These are phyloP conservation scores for Clarias macrocephalus DNA, from an alignment of 2,113 vertebrate genomes.

Conservation along the genomic window DNA sequence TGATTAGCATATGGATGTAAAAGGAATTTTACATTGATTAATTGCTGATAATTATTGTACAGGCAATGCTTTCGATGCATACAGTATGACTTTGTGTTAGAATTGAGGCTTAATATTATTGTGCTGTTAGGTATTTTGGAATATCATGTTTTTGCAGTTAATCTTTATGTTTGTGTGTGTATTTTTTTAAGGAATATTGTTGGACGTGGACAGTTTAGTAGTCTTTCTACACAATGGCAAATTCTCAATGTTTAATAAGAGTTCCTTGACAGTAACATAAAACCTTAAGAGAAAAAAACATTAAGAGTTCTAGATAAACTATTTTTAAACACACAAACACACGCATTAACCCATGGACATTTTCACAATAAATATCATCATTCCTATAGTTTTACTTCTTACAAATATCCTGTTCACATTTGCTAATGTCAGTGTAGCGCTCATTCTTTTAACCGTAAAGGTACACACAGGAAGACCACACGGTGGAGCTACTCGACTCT, in stretches of 20 bases:
- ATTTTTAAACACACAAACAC: neutral
- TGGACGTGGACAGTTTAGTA: neutral
- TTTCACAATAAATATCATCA: neutral
- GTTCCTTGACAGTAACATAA: neutral
- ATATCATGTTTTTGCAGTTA: neutral
- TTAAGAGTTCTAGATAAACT: neutral
- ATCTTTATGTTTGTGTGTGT: neutral
- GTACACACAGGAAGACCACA: constrained; percentile 57
- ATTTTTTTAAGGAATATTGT: neutral
- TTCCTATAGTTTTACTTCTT: neutral
- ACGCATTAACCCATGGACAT: neutral
- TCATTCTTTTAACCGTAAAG: neutral
- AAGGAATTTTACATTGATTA: neutral
- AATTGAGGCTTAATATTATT: neutral
- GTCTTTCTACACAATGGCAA: neutral
- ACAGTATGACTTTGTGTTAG: neutral
- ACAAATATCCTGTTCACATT: neutral
- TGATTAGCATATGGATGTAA: neutral
- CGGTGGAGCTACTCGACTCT: constrained; percentile 57
- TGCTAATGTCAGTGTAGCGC: neutral
- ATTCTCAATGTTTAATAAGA: neutral
- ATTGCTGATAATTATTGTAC: neutral
- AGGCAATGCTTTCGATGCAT: neutral
- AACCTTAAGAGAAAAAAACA: neutral
- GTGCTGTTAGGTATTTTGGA: neutral